Percentiles rank a stretch among this genome's conserved stretches.
Evolutionary conservation across 2,888 invertebrate species (phyloP).

Genomic region (Tipula lateralis): DNA sequence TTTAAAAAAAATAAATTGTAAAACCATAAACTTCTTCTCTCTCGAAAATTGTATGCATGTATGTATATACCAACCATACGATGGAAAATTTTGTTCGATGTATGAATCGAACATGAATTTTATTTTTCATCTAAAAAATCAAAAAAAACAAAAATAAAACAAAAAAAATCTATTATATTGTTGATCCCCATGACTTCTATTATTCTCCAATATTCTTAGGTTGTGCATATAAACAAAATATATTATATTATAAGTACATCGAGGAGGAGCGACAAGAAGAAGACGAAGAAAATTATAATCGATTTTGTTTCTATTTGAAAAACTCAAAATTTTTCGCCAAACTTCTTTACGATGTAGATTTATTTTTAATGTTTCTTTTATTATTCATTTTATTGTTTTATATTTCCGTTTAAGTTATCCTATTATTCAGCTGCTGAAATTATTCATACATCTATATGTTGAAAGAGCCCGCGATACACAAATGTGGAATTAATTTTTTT

Average conservation of each 20-base stretch:
- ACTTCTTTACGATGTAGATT: neutral
- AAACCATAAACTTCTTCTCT: constrained; percentile 19
- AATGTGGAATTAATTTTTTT: no score
- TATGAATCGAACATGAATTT: neutral
- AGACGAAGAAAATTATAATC: constrained; percentile 15
- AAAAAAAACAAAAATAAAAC: neutral
- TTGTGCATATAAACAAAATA: neutral
- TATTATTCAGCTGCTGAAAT: neutral
- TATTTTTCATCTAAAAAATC: neutral
- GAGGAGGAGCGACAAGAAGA: neutral
- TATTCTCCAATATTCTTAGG: constrained; percentile 25
- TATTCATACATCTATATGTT: neutral
- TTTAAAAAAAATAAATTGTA: neutral
- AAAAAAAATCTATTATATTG: constrained; percentile 25
- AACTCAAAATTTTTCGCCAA: neutral
- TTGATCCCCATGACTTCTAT: constrained; percentile 29
- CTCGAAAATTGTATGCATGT: neutral
- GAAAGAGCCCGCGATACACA: no score
- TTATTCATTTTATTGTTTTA: neutral
- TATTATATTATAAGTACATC: neutral
- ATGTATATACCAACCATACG: neutral
- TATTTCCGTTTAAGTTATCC: neutral
- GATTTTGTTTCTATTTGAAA: constrained; percentile 19
- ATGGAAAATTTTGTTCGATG: constrained; percentile 1
- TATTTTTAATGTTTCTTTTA: neutral